Conservation (phyloP, 30 jellyfish, hydroid and myxozoan species). For the Turritopsis rubra region DNA sequence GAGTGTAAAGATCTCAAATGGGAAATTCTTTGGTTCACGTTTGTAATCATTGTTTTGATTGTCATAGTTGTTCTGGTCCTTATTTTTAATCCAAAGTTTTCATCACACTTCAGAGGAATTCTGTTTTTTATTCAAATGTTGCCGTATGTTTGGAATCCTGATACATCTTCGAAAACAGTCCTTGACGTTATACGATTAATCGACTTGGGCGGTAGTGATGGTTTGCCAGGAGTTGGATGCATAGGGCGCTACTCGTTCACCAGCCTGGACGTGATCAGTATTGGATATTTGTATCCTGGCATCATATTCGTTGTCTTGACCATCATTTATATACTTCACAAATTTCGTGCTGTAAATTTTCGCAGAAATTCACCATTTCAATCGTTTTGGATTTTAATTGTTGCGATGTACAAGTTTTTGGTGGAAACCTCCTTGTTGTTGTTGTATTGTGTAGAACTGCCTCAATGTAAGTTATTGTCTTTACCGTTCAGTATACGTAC, state of each 20-base stretch:
- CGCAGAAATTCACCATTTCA: slow-evolving; percentile 61
- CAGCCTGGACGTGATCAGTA: slow-evolving; percentile 35
- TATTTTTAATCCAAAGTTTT: slow-evolving; percentile 49
- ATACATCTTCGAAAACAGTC: slow-evolving; percentile 19
- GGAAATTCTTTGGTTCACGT: slow-evolving; percentile 14
- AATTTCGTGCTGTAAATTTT: slow-evolving; percentile 28
- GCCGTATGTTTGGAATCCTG: slow-evolving; percentile 41
- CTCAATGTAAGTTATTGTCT: slow-evolving; percentile 48
- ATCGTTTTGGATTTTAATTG: slow-evolving; percentile 61
- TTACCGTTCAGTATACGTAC: too few relatives aligned
- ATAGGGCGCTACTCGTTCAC: slow-evolving; percentile 27
- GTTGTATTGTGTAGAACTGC: slow-evolving; percentile 37
- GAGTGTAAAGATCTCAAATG: slow-evolving; percentile 27
- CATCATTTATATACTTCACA: slow-evolving; percentile 35
- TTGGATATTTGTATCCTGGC: slow-evolving; percentile 45
- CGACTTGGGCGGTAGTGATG: slow-evolving; percentile 48
- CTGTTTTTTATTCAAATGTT: slow-evolving; percentile 58
- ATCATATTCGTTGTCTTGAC: slow-evolving; percentile 22
- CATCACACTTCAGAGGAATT: slow-evolving; percentile 48
- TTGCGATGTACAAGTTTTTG: slow-evolving; percentile 37
- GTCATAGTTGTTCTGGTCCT: slow-evolving; percentile 33
- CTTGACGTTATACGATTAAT: slow-evolving; percentile 17
- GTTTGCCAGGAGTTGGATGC: slow-evolving; percentile 58
- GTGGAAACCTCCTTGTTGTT: slow-evolving; percentile 53
- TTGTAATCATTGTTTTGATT: slow-evolving; percentile 16